Evolutionary conservation across 1,140 invertebrate genomes (phyloP).

Genomic region (Vollenhovia emeryi): DNA sequence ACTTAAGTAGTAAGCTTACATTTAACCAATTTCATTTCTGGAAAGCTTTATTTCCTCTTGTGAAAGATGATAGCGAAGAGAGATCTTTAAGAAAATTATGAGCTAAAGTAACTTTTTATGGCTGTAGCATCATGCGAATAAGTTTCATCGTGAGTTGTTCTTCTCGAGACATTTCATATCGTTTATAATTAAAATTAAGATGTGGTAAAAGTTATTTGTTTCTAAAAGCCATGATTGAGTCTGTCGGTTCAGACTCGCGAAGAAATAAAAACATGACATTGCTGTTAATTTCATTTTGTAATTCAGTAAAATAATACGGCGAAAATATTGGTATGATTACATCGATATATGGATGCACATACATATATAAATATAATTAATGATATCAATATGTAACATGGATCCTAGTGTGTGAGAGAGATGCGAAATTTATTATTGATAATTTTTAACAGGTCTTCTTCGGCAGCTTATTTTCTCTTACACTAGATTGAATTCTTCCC

Average conservation of each 20-base stretch:
- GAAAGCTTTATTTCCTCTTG: slow-evolving; percentile 56
- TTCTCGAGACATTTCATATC: slow-evolving; percentile 20
- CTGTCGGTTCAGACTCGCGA: slow-evolving; percentile 26
- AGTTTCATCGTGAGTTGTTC: slow-evolving; percentile 7
- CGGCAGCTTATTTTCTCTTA: slow-evolving; percentile 59
- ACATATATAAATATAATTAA: slow-evolving; percentile 45
- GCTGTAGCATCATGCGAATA: slow-evolving; percentile 63
- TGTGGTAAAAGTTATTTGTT: slow-evolving; percentile 53
- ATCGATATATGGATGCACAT: slow-evolving; percentile 17
- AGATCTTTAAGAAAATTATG: slow-evolving; percentile 62
- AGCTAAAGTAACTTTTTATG: slow-evolving; percentile 67
- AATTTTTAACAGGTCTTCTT: slow-evolving; percentile 65
- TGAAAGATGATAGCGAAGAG: slow-evolving; percentile 66
- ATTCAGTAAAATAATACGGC: slow-evolving; percentile 11
- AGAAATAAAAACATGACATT: slow-evolving; percentile 22
- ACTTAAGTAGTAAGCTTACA: slow-evolving; percentile 63
- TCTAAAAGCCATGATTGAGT: slow-evolving; percentile 25
- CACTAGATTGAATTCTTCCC: slow-evolving; percentile 51
- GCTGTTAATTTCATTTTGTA: background rate
- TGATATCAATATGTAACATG: slow-evolving; percentile 29
- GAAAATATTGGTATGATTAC: slow-evolving; percentile 18
- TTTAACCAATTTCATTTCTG: slow-evolving; percentile 58
- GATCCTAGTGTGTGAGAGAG: background rate
- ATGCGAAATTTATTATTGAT: slow-evolving; percentile 22
- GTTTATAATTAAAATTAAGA: slow-evolving; percentile 44